Evolutionary conservation across 1,140 invertebrate genomes (phyloP), one percentile per base, ranked within the genome.

Genomic region (Pachypeltis micranthus): DNA sequence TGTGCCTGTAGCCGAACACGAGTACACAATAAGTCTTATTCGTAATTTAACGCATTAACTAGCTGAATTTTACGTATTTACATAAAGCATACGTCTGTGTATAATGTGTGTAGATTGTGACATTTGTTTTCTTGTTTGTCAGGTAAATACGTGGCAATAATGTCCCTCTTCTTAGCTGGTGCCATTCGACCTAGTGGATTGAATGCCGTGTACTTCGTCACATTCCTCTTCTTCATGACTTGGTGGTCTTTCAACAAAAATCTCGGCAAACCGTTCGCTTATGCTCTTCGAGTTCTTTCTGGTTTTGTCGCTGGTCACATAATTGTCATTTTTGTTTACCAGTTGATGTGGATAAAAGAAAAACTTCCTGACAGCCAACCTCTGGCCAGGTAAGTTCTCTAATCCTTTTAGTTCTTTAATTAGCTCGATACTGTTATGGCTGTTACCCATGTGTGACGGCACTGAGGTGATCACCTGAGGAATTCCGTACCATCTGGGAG

Each of bases 241-340:
- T 91, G 89, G 77, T 93, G 93, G 89, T 84, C 90, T 19, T 86
- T 87, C 69, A 88, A 88, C 71, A 83, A 84, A 63, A 83, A 88
- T 47, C 73, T 90, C 61, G 78, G 78, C 63, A 79, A 80, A 63
- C 83, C 80, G 1, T 96, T 93, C 71, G 86, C 85, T 0, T 76
- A 86, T 28, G 70, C 90, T 34, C 82, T 86, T 68, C 80, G 83
- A 34, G 77, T 85, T 56, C 69, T 93, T 10, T 83, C 91, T 76
- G 71, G 85, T 1, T 81, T 91, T 65, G 83, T 89, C 66, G 83
- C 83, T 1, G 69, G 83, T 16, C 93, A 98, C 70, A 82, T 93
- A 54, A 69, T 84, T 0, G 75, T 82, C 2, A 70, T 96, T n/a
- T 85, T 92, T 66, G 76, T 86, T 1, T 96, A 95, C 72, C 93